Conservation (phyloP, 1,140 invertebrate genomes). For the Macrobrachium nipponense region DNA sequence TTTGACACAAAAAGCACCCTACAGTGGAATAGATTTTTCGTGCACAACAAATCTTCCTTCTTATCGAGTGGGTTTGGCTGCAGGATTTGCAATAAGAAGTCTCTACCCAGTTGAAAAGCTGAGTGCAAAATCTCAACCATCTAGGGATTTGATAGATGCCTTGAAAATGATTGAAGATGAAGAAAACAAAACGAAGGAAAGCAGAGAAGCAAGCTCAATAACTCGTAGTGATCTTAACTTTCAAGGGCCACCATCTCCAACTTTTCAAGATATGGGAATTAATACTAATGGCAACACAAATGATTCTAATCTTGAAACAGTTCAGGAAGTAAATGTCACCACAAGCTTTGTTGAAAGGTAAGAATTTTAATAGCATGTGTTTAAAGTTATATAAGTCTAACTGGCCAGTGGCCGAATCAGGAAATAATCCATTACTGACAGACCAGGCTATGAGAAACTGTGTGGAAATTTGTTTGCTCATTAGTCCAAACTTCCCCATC, state of each 20-base stretch:
- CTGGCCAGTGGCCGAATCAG: no score
- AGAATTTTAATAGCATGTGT: no score
- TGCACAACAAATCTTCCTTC: constrained; percentile 36
- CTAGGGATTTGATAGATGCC: constrained; percentile 38
- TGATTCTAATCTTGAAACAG: no score
- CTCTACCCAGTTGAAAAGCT: constrained; percentile 10
- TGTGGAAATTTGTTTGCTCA: no score
- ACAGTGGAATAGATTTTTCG: neutral
- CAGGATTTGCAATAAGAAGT: constrained; percentile 8
- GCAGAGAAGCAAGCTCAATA: neutral
- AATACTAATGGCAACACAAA: neutral
- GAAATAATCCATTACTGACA: no score
- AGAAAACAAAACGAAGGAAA: constrained; percentile 14
- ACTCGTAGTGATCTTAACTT: neutral
- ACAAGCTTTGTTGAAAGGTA: no score
- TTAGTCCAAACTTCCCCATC: no score
- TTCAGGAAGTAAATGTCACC: no score
- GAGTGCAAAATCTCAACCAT: neutral
- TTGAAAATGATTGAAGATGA: constrained; percentile 44
- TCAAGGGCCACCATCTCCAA: neutral
- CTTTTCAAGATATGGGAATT: neutral
- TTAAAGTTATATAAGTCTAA: no score
- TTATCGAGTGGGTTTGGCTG: constrained; percentile 22
- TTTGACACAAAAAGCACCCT: neutral
- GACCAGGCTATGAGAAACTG: no score